phyloP scores from a whole-genome alignment of 2,888 invertebrate genomes.

The Temnothorax ravouxi region DNA sequence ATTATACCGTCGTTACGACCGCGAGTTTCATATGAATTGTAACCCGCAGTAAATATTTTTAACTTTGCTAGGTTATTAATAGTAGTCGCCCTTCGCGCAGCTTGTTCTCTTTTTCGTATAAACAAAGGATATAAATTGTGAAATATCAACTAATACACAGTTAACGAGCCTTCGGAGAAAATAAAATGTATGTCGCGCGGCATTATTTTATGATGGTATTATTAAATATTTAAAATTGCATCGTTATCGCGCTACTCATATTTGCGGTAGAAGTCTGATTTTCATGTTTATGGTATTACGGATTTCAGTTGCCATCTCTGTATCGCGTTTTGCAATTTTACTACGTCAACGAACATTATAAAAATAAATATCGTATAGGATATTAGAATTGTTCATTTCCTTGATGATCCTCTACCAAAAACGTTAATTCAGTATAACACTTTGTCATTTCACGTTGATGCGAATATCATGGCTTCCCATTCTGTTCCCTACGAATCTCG shows the following conservation, averaged over 20 bases:
- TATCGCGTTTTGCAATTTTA: background rate
- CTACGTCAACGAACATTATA: conserved; percentile 37
- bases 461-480: conserved; percentile 69
- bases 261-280: conserved; percentile 42
- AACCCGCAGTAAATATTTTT: conserved; percentile 69
- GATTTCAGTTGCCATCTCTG: conserved; percentile 6
- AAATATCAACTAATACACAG: conserved; percentile 45
- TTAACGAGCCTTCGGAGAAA: conserved; percentile 35
- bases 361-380: conserved; percentile 43
- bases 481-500: conserved; percentile 64
- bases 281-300: conserved; percentile 35
- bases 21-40: conserved; percentile 65
- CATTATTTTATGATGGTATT: conserved; percentile 49
- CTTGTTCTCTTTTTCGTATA: conserved; percentile 29
- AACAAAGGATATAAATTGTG: conserved; percentile 44
- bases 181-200: conserved; percentile 30
- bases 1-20: conserved; percentile 59
- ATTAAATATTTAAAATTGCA: conserved; percentile 49
- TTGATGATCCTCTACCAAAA: conserved; percentile 73
- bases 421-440: conserved; percentile 71
- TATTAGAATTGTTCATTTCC: conserved; percentile 57
- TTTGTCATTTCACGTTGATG: conserved; percentile 80
- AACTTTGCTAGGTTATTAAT: conserved; percentile 63
- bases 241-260: conserved; percentile 36
- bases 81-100: conserved; percentile 57